Conservation (phyloP, 2,888 invertebrate species). For the Drosophila multiciliata region DNA sequence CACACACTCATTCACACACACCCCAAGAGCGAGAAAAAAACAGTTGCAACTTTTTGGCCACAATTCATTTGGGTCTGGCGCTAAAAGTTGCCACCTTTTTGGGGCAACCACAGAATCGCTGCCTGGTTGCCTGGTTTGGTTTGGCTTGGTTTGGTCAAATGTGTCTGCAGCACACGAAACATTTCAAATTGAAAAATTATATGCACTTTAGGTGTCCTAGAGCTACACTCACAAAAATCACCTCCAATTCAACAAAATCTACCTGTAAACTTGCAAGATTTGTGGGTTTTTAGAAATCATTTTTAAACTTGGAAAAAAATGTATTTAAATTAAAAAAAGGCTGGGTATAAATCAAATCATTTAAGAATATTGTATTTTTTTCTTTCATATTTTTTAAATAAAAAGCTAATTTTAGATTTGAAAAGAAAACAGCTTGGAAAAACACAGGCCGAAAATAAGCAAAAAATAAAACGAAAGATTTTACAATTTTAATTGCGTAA, state of each 20-base stretch:
- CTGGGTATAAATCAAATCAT: no score
- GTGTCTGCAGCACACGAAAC: slow-evolving; percentile 60
- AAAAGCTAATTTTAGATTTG: no score
- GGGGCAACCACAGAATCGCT: slow-evolving; percentile 56
- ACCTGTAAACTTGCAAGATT: not conserved
- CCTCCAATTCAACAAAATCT: accelerated
- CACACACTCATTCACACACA: slow-evolving; percentile 14
- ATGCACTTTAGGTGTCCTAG: slow-evolving; percentile 82
- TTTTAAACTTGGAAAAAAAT: no score
- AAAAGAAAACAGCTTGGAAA: no score
- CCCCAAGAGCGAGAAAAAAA: slow-evolving; percentile 16
- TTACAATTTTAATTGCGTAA: not conserved
- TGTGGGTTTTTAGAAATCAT: no score
- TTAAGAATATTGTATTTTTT: no score
- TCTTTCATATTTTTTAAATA: no score
- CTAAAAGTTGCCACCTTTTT: slow-evolving; percentile 66
- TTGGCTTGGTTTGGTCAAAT: slow-evolving; percentile 13
- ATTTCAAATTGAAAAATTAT: slow-evolving; percentile 84
- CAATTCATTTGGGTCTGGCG: slow-evolving; percentile 74
- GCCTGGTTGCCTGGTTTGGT: slow-evolving; percentile 16
- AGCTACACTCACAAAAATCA: not conserved
- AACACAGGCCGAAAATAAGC: no score
- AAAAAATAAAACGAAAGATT: not conserved
- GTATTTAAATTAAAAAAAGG: no score
- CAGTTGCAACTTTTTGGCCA: slow-evolving; percentile 78